phyloP scores from a whole-genome alignment of 2,888 invertebrate species.

The Amiota minor region DNA sequence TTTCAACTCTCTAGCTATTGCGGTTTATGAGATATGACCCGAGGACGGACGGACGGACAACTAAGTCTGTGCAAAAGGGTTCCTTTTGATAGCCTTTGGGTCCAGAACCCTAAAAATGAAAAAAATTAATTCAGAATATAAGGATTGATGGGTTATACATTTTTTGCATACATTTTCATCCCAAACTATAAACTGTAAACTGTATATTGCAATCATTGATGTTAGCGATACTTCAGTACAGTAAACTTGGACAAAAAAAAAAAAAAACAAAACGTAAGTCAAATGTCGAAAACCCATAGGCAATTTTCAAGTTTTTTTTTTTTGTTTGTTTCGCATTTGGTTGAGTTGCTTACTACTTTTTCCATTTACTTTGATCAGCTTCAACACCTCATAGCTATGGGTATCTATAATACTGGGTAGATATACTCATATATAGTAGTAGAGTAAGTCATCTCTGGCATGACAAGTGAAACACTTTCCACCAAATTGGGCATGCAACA shows the following conservation, averaged over 20 bases:
- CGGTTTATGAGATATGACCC: no score
- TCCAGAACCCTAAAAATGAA: no score
- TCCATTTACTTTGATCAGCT: neutral
- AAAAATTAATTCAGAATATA: no score
- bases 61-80: no score
- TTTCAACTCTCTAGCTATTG: no score
- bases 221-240: slow-evolving; percentile 1
- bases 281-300: slow-evolving; percentile 14
- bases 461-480: slow-evolving; percentile 31
- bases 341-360: neutral
- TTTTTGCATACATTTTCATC: neutral
- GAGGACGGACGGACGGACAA: no score
- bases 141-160: no score
- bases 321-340: slow-evolving; percentile 15
- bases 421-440: neutral
- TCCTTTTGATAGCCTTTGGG: no score
- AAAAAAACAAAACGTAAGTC: slow-evolving; percentile 22
- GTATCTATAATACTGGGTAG: neutral
- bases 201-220: slow-evolving; percentile 4
- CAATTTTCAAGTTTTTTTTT: slow-evolving; percentile 9
- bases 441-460: slow-evolving; percentile 10
- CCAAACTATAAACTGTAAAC: neutral
- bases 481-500: slow-evolving; percentile 26
- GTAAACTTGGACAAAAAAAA: neutral
- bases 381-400: neutral